Conservation (phyloP, 2,888 invertebrate genomes). For the Pyrocoelia pectoralis region DNA sequence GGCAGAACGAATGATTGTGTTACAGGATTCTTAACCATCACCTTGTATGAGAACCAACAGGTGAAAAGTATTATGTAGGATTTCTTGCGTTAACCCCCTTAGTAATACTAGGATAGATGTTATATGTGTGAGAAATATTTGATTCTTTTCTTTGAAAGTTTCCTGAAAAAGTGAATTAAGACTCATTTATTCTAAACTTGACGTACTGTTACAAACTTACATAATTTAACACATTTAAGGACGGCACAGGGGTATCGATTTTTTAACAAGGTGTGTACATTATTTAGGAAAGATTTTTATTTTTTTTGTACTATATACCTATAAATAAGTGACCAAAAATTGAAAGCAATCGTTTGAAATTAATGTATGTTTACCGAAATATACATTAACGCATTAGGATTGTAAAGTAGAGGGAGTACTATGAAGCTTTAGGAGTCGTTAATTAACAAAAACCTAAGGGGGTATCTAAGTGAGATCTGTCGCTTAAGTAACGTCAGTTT, state of each 20-base stretch:
- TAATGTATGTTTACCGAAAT: too few species aligned
- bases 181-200: conserved; percentile 5
- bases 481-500: too few species aligned
- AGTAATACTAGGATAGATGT: conserved; percentile 19
- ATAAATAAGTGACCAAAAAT: too few species aligned
- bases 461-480: too few species aligned
- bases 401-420: too few species aligned
- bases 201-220: neutral
- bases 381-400: too few species aligned
- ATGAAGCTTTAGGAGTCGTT: too few species aligned
- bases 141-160: conserved; percentile 19
- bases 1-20: conserved; percentile 41
- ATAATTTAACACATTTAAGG: conserved; percentile 10
- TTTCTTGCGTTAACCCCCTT: conserved; percentile 27
- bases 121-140: conserved; percentile 25
- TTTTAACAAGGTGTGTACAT: neutral
- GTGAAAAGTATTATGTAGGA: conserved; percentile 32
- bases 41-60: conserved; percentile 33
- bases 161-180: neutral
- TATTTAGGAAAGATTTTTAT: too few species aligned
- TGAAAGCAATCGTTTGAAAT: too few species aligned
- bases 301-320: too few species aligned
- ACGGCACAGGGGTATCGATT: neutral
- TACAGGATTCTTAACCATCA: conserved; percentile 32
- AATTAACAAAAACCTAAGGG: too few species aligned